Evolutionary conservation across 1,140 invertebrate species (phyloP).

Genomic region (Trichonephila inaurata): DNA sequence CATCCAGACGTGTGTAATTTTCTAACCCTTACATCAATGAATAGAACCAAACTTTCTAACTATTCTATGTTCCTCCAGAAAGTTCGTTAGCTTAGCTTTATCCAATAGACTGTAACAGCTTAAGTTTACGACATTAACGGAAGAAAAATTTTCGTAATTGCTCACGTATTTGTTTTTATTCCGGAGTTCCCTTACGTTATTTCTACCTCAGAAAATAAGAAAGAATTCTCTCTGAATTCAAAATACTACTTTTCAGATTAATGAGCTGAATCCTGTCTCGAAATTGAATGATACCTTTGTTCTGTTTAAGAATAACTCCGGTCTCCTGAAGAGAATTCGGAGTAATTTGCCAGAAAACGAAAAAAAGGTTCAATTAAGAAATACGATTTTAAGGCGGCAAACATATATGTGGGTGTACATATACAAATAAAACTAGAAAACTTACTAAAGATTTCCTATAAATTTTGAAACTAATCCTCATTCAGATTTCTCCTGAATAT

Average conservation of each 20-base stretch:
- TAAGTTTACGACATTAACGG: no score
- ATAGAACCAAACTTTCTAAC: no score
- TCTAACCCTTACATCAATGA: no score
- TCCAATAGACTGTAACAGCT: no score
- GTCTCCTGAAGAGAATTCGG: neutral
- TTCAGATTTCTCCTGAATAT: neutral
- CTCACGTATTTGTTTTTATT: neutral
- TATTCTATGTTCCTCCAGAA: no score
- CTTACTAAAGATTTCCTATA: neutral
- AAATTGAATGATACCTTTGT: neutral
- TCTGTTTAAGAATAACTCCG: neutral
- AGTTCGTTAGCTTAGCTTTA: no score
- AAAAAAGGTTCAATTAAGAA: neutral
- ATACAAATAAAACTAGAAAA: no score
- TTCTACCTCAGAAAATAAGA: neutral
- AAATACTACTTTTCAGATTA: neutral
- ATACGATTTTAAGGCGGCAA: neutral
- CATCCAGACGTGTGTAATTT: no score
- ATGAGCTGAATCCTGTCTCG: neutral
- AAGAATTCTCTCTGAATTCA: neutral
- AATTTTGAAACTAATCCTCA: neutral
- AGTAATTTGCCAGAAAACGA: slow-evolving; percentile 17
- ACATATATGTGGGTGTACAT: no score
- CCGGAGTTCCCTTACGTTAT: neutral
- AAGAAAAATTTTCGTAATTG: no score